These are phyloP conservation scores for Dendrophyllia cribrosa DNA, from an alignment of 64 coral and sea anemone species.

Conservation along the genomic window DNA sequence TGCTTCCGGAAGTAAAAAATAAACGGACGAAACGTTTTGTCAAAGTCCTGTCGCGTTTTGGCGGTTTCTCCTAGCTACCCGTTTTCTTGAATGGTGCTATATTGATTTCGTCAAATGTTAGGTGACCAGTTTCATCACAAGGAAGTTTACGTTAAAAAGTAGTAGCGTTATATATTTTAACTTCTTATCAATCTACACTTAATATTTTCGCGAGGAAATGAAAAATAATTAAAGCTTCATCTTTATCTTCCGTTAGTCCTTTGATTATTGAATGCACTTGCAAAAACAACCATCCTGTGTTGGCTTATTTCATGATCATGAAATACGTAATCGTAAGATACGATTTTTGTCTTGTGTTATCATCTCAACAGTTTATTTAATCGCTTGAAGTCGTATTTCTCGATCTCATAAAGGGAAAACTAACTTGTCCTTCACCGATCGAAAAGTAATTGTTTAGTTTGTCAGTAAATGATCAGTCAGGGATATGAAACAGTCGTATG, in stretches of 20 bases:
- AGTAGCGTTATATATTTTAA: not conserved
- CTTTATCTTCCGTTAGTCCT: not conserved
- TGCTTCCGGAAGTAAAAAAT: not conserved
- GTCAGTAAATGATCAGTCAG: not conserved
- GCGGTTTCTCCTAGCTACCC: not conserved
- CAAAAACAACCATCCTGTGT: not conserved
- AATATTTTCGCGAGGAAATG: not conserved
- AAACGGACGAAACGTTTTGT: not conserved
- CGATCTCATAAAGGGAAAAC: not conserved
- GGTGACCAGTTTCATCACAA: constrained; percentile 6
- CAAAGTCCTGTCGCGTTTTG: not conserved
- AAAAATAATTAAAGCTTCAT: not conserved
- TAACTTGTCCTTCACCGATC: not conserved
- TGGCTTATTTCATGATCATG: not conserved
- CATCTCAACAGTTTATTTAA: not conserved
- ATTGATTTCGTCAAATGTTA: constrained; percentile 28
- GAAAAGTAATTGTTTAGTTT: not conserved
- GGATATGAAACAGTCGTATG: not conserved
- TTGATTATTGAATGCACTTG: not conserved
- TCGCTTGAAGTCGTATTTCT: not conserved
- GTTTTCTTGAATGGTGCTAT: constrained; percentile 42
- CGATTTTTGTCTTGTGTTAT: not conserved
- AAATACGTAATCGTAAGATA: not conserved
- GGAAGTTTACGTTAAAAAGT: constrained; percentile 9
- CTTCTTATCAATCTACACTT: not conserved